Base-by-base conservation (phyloP, 2,113 vertebrate species). In the Acanthisitta chloris region DNA sequence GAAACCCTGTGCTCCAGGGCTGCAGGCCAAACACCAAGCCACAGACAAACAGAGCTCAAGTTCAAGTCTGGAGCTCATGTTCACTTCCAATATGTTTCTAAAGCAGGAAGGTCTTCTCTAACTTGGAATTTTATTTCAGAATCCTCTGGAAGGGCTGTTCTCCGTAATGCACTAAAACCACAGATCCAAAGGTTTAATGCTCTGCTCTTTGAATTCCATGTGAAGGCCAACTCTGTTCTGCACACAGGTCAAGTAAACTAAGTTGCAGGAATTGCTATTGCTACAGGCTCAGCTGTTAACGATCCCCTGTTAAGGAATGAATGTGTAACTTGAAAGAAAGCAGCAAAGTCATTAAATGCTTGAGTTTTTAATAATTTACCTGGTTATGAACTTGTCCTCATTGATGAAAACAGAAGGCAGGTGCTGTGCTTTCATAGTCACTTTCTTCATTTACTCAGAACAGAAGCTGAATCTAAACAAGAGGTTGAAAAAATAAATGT, bases 311-410 rank as follows among this genome's bases (percentile, higher is more conserved):
- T 78, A 58, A 59, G 16, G 58, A 82, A 15, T 36, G 48, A 16
- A 59, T 5, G 7, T 0, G 13, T 28, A 59, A 45, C 45, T 28
- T n/a, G 31, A 74, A 64, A 42, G 21, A n/a, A 85, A 52, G 28
- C 16, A 79, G 29, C 10, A 24, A 57, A 69, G 3, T 38, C 20
- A 57, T 29, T 2, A 14, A 51, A 29, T 13, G 5, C 42, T 17
- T 8, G 17, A 10, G 4, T 3, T 23, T 57, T 70, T 23, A 52
- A 17, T 38, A 6, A 9, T 38, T 97, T 97, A 98, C 98, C 97
- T 95, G 34, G 96, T 98, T 86, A 98, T 69, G 20, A 93, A 96
- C 24, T 93, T 98, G 40, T 97, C 96, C 31, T 98, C 97, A 24
- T 77, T 97, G 94, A 98, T 31, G 73, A 91, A 96, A 91, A 97